A percentile compares a stretch with the other conserved stretches of the same genome.
Conservation (phyloP, 2,113 vertebrate genomes). For the Pterocles burchelli region DNA sequence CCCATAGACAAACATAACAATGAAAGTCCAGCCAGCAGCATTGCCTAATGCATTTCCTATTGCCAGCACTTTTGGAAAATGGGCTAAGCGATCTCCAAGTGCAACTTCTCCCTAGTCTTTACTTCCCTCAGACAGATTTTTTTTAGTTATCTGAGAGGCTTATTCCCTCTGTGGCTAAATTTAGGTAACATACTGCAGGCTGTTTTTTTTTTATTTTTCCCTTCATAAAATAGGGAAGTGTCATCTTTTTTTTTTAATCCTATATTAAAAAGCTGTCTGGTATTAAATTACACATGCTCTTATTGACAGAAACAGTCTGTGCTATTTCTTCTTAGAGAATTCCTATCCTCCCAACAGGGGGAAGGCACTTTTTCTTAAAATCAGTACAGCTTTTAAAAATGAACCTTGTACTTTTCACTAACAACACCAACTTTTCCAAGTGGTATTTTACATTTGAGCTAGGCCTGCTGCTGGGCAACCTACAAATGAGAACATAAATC, state of each 20-base stretch:
- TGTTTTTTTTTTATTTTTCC: not conserved
- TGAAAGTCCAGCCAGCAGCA: not conserved
- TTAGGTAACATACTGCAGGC: not conserved
- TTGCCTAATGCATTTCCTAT: not conserved
- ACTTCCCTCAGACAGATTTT: not conserved
- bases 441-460: not conserved
- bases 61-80: not conserved
- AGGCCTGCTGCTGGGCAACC: not conserved
- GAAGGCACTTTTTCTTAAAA: not conserved
- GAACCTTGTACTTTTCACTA: not conserved
- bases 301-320: constrained; percentile 26
- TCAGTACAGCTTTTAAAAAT: not conserved
- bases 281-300: not conserved
- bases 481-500: not conserved
- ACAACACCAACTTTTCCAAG: not conserved
- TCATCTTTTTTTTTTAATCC: not conserved
- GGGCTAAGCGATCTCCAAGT: not conserved
- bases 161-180: not conserved
- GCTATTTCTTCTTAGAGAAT: not conserved
- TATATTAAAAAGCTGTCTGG: constrained; percentile 8
- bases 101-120: not conserved
- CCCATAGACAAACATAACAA: too few relatives aligned
- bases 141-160: not conserved
- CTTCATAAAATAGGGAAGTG: not conserved
- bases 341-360: not conserved